Base-by-base conservation (phyloP, 1,140 invertebrate species). In the Drosophila aff. region DNA sequence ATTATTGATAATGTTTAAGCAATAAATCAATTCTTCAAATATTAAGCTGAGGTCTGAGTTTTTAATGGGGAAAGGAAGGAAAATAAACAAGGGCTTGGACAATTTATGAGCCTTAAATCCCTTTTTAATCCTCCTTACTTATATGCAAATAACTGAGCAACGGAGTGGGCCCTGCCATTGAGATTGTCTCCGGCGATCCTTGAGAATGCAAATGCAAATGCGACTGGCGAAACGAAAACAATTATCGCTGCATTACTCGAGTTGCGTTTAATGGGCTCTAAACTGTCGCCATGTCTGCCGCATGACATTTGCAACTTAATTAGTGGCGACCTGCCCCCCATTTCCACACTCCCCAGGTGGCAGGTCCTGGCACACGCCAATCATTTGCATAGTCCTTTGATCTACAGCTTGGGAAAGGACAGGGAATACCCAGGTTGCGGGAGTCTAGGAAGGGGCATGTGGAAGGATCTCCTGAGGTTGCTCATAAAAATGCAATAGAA, bases 1-100 rank as follows among this genome's bases (percentile, higher is more conserved):
- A 90, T 90, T 90, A 90, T 90, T 90, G 85, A 91, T 90, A 82
- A 68, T 91, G 81, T 85, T 90, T 90, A 90, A 90, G 85, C 85
- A 90, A 90, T 90, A 90, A 90, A 91, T 71, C 82, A 90, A 90
- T 85, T 90, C 84, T 89, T 85, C 69, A 90, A 90, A 69, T 72
- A 79, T 79, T 52, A 77, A 76, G 28, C 28, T 36, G 11, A 7
- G 2, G 9, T 11, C 3, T 0, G 0, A 0, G 0, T 52, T 55
- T 31, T 43, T 18, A 13, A 10, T 16, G 15, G 4, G 6, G 13
- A 13, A 46, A 15, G 23, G 13, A 44, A 9, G 10, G 9, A 13
- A n/a, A 4, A 43, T 2, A 28, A n/a, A 43, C 2, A 23, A 16
- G n/a, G 33, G 10, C 16, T 28, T 41, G 1, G 9, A 31, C 2